Conservation (phyloP, 2,113 vertebrate species). For the Notechis scutatus region DNA sequence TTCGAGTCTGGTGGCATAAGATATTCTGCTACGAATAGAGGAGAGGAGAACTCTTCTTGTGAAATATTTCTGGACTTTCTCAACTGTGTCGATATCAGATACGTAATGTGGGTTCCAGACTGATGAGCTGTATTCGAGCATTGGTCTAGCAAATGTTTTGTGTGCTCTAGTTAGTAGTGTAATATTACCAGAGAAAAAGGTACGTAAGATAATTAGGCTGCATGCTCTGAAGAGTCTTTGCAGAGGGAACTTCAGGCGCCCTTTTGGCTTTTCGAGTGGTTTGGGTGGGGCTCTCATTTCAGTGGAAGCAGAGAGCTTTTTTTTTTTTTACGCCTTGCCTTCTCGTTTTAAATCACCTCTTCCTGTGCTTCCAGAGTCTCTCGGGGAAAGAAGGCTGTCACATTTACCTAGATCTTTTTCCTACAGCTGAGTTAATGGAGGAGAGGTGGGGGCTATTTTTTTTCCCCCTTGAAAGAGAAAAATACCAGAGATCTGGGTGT, state of each 20-base stretch:
- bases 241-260: too few relatives aligned
- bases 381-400: background rate
- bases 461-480: background rate
- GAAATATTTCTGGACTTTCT: too few relatives aligned
- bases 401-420: background rate
- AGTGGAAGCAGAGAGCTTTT: too few relatives aligned
- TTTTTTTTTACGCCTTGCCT: background rate
- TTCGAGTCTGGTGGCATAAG: too few relatives aligned
- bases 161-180: too few relatives aligned
- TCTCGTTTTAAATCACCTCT: background rate
- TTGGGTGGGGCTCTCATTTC: background rate
- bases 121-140: too few relatives aligned
- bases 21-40: too few relatives aligned
- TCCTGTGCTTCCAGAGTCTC: background rate
- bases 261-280: background rate
- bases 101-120: too few relatives aligned
- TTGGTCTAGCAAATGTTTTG: too few relatives aligned
- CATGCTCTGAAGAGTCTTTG: background rate
- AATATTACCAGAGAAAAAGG: too few relatives aligned
- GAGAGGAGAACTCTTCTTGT: too few relatives aligned
- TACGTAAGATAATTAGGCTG: background rate
- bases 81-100: too few relatives aligned
- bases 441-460: background rate
- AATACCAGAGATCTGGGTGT: background rate
- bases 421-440: background rate